Base-by-base conservation (phyloP, 1,140 invertebrate species). In the Drosophila sp. region DNA sequence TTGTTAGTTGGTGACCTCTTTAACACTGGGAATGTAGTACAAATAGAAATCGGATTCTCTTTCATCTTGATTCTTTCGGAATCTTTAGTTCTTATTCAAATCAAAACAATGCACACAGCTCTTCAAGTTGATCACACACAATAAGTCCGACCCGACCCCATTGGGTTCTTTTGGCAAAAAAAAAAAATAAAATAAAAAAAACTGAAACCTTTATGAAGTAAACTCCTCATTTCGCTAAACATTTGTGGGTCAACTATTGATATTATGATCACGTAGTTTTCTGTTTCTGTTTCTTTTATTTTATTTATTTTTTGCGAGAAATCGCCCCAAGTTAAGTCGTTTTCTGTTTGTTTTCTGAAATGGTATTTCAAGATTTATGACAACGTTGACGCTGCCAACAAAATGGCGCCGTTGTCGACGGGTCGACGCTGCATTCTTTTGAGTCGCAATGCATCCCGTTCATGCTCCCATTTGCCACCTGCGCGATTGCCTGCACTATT, bases 241-340 rank as follows among this genome's bases (percentile, higher is more conserved):
- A 29, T 87, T 87, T 84, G 58, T 89, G 80, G 79, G 83, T 89
- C 84, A 89, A 75, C 80, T 77, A 83, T 89, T 89, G 70, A 62
- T 89, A 89, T 78, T 89, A 89, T 89, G 84, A 89, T 80, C 80
- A 89, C 83, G 83, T 89, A 83, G 76, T 62, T 58, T n/a, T 32
- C 7, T 59, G 13, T 48, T 38, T 43, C 36, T 61, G 6, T 8
- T 32, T 11, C n/a, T 13, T 2, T 54, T 40, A 18, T 4, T 32
- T 11, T 51, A 13, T 65, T 71, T 32, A 27, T 43, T 45, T 61
- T 61, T 64, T 72, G 76, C 82, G 84, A 76, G 82, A 87, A 89
- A 89, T 89, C 83, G 83, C 63, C 62, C 21, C 51, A 51, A 72
- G 61, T 25, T 27, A 13, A 18, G 32, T 63, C 14, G 14, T 25